These are phyloP conservation scores for Boloria euphrosyne DNA, from an alignment of 2,888 invertebrate species.

Conservation along the genomic window DNA sequence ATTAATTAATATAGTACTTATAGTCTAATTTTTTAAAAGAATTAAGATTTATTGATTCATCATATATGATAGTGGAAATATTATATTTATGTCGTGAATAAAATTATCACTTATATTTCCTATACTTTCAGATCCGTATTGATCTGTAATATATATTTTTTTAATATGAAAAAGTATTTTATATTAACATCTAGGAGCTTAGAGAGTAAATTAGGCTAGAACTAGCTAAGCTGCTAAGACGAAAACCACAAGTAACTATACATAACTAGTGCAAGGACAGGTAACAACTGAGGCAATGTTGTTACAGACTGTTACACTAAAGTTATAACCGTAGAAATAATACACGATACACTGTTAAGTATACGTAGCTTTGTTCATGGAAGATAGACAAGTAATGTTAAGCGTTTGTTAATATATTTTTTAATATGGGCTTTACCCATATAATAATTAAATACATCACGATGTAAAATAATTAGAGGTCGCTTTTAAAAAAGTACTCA, in stretches of 20 bases:
- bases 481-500: too few species aligned
- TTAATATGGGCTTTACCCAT: not conserved
- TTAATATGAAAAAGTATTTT: too few species aligned
- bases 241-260: constrained; percentile 25
- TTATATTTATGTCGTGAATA: too few species aligned
- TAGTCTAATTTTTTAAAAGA: too few species aligned
- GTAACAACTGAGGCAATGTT: constrained; percentile 12
- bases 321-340: constrained; percentile 15
- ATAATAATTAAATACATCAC: not conserved
- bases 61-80: too few species aligned
- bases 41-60: too few species aligned
- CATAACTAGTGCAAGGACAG: constrained; percentile 12
- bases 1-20: too few species aligned
- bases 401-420: too few species aligned
- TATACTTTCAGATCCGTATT: too few species aligned
- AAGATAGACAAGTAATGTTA: not conserved
- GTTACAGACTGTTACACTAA: constrained; percentile 16
- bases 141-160: too few species aligned
- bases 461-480: too few species aligned
- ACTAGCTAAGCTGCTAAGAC: constrained; percentile 12
- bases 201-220: not conserved
- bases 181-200: not conserved
- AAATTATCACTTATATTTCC: too few species aligned
- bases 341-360: not conserved
- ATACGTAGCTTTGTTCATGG: not conserved